These are phyloP conservation scores for Chrysaora quinquecirrha DNA, from an alignment of 30 jellyfish, hydroid and myxozoan species.

Conservation along the genomic window DNA sequence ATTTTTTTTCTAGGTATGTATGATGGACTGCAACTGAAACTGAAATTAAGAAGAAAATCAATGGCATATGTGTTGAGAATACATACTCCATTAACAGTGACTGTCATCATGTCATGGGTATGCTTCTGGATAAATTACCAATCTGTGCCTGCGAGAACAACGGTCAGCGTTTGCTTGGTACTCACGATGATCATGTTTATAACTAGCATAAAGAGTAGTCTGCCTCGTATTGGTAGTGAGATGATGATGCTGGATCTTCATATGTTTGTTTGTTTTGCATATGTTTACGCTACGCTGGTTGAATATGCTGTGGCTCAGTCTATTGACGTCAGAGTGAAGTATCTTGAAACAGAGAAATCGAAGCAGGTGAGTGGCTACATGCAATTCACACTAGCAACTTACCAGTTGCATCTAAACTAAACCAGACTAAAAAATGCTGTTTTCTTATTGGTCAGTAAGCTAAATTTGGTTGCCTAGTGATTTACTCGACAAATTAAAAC, in stretches of 20 bases:
- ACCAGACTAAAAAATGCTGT: no score
- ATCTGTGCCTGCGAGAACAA: constrained; percentile 77
- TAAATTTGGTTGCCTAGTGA: no score
- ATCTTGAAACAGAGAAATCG: neutral
- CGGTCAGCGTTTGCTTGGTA: constrained; percentile 54
- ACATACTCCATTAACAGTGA: constrained; percentile 56
- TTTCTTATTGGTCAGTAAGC: no score
- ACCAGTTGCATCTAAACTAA: no score
- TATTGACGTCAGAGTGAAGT: constrained; percentile 37
- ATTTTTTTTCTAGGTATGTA: constrained; percentile 30
- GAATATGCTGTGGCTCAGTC: constrained; percentile 76
- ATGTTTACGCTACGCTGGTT: constrained; percentile 64
- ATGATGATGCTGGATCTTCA: constrained; percentile 43
- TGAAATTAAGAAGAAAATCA: constrained; percentile 46
- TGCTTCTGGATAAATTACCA: constrained; percentile 70
- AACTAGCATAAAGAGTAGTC: constrained; percentile 4
- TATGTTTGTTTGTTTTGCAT: constrained; percentile 61
- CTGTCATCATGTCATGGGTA: constrained; percentile 70
- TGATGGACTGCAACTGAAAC: constrained; percentile 29
- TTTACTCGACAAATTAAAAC: no score
- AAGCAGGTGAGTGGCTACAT: no score
- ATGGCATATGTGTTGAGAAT: constrained; percentile 36
- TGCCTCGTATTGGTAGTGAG: constrained; percentile 36
- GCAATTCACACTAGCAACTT: no score
- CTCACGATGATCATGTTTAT: constrained; percentile 28